phyloP scores from a whole-genome alignment of 2,113 vertebrate genomes.

The Setophaga coronata region DNA sequence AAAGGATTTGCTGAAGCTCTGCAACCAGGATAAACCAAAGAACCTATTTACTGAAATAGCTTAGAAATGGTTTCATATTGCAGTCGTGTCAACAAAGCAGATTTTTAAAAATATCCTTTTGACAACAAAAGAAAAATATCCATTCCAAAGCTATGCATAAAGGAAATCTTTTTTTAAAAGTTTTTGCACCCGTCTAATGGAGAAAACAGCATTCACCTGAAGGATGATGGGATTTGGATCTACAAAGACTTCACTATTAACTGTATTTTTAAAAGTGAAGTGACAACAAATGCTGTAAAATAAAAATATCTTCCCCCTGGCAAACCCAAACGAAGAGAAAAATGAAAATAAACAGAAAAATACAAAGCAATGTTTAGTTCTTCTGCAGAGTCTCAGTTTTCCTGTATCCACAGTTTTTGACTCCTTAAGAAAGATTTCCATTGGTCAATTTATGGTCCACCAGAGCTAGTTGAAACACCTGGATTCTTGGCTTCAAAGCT shows the following conservation, averaged over 20 bases:
- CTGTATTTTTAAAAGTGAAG: neutral
- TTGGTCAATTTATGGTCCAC: neutral
- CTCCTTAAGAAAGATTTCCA: neutral
- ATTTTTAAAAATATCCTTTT: constrained; percentile 56
- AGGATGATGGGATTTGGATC: neutral
- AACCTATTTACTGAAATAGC: constrained; percentile 40
- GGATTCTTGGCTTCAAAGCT: neutral
- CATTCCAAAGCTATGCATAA: neutral
- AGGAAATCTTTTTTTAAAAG: neutral
- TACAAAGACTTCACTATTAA: neutral
- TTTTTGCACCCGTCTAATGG: neutral
- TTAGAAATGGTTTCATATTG: constrained; percentile 58
- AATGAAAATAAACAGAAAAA: neutral
- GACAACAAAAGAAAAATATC: constrained; percentile 34
- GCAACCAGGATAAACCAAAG: constrained; percentile 45
- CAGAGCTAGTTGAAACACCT: neutral
- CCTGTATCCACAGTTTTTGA: neutral
- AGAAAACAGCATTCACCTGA: neutral
- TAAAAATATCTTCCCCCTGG: neutral
- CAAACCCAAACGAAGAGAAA: neutral
- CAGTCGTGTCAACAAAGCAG: constrained; percentile 45
- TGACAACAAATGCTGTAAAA: neutral
- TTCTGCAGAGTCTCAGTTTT: neutral
- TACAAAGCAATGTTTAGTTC: neutral
- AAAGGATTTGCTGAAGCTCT: constrained; percentile 56